Conservation (phyloP, 2,113 vertebrate genomes). For the Eublepharis macularius region DNA sequence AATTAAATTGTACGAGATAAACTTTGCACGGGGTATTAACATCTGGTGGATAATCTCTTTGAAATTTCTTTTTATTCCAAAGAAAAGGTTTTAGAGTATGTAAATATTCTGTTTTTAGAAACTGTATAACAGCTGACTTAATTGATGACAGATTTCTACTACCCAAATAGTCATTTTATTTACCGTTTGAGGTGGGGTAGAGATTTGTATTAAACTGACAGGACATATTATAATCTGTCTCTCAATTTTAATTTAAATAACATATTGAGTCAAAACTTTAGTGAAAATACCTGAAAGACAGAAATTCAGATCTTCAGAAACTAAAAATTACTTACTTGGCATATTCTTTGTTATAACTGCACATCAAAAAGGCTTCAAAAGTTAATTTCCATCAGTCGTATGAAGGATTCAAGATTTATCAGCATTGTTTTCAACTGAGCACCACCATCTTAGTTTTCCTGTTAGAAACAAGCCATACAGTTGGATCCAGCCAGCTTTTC, state of each 20-base stretch:
- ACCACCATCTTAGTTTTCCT: no score
- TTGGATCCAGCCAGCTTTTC: no score
- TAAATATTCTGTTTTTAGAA: neutral
- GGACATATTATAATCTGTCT: neutral
- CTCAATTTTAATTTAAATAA: neutral
- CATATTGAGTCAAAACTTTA: neutral
- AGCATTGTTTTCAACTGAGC: no score
- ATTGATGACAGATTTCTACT: neutral
- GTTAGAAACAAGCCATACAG: no score
- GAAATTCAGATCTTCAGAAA: neutral
- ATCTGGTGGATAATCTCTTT: conserved; percentile 31
- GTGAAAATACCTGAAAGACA: neutral
- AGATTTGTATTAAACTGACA: neutral
- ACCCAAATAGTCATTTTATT: neutral
- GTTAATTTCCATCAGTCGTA: no score
- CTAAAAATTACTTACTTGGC: neutral
- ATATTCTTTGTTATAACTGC: no score
- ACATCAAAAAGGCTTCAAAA: no score
- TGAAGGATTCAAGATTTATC: no score
- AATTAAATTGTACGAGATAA: conserved; percentile 44
- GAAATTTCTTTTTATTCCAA: conserved; percentile 16
- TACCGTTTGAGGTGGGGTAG: neutral
- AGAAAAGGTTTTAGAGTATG: conserved; percentile 20
- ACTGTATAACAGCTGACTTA: neutral
- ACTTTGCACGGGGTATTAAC: conserved; percentile 56